Percentiles rank a stretch among this genome's conserved stretches.
Conservation (phyloP, 1,140 invertebrate genomes). For the Paracyclopina nana region DNA sequence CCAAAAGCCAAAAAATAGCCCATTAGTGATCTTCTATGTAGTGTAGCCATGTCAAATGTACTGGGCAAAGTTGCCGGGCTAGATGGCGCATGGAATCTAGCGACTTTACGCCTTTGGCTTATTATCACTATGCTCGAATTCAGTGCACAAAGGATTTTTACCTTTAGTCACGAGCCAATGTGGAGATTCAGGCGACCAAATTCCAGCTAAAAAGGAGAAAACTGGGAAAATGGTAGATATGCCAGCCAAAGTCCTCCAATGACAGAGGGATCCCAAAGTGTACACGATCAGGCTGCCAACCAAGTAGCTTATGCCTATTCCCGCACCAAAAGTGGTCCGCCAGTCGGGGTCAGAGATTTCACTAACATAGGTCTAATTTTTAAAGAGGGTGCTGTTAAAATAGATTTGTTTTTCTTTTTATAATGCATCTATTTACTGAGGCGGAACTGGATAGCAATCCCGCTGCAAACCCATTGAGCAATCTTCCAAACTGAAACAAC, state of each 20-base stretch:
- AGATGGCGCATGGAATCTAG: neutral
- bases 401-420: neutral
- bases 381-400: neutral
- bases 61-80: too few relatives aligned
- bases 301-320: slow-evolving; percentile 1
- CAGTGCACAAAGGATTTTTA: neutral
- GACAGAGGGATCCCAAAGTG: slow-evolving; percentile 3
- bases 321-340: slow-evolving; percentile 13
- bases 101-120: neutral
- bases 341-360: neutral
- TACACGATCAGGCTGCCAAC: neutral
- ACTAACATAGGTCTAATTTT: slow-evolving; percentile 5
- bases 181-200: slow-evolving; percentile 3
- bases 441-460: neutral
- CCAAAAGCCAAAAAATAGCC: neutral
- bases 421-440: neutral
- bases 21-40: neutral
- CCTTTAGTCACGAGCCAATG: slow-evolving; percentile 2
- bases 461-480: neutral
- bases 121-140: neutral
- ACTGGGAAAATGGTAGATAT: slow-evolving; percentile 1
- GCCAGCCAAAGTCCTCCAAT: slow-evolving; percentile 2
- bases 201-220: neutral
- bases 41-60: neutral
- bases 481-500: slow-evolving; percentile 3